Conservation (phyloP, 2,888 invertebrate genomes). For the Acanthopleura granulata region DNA sequence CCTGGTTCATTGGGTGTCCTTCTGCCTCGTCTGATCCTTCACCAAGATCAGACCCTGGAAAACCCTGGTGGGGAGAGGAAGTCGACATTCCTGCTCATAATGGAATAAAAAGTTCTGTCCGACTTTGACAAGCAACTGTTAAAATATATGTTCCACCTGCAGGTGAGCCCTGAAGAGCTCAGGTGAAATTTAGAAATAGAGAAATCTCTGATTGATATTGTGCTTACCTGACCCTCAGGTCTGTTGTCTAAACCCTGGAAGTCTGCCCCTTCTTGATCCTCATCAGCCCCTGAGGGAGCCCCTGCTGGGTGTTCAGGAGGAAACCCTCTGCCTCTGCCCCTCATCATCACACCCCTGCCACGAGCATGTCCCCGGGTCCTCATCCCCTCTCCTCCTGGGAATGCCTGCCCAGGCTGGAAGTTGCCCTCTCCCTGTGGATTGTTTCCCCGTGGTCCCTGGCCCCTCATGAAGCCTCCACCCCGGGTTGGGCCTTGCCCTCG, state of each 20-base stretch:
- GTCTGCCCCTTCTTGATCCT: neutral
- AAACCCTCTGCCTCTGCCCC: neutral
- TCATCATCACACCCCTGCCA: neutral
- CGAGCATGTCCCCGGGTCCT: slow-evolving; percentile 22
- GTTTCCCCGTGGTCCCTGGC: neutral
- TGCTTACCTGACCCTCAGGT: neutral
- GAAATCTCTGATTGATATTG: no score
- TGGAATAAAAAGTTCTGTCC: no score
- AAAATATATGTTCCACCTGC: no score
- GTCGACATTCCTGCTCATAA: no score
- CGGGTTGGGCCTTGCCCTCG: neutral
- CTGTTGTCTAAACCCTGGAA: slow-evolving; percentile 11
- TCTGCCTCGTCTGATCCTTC: slow-evolving; percentile 2
- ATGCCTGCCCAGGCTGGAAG: neutral
- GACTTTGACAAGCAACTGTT: no score
- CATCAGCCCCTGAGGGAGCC: neutral
- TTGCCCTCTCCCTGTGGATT: neutral
- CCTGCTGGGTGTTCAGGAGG: neutral
- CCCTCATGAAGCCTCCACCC: neutral
- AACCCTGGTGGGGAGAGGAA: neutral
- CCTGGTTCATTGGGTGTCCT: slow-evolving; percentile 23
- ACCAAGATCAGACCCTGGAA: slow-evolving; percentile 7
- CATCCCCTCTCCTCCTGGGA: slow-evolving; percentile 11
- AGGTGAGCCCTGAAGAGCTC: no score
- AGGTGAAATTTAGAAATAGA: no score